Evolutionary conservation across 2,888 invertebrate genomes (phyloP), one percentile per base, ranked within the genome.

Genomic region (Coremacera marginata): DNA sequence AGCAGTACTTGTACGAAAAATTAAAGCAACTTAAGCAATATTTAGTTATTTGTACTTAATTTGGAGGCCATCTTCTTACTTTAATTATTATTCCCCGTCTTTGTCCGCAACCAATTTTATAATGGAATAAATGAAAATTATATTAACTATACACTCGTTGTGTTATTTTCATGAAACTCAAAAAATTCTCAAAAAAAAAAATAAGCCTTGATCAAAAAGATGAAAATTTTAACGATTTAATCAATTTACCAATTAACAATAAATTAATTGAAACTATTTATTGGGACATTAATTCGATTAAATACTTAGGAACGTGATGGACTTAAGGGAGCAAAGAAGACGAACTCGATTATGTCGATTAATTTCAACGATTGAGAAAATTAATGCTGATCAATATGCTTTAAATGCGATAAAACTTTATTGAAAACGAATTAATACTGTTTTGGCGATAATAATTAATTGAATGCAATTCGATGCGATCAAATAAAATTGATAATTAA

Each of bases 231-330:
- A 34, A 31, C 55, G 31, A 70, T 55, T 70, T 11, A 70, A 52
- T 70, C 55, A 52, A 70, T 55, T 55, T 34, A 27, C n/a, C 16
- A 70, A 55, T 70, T 31, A 55, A 55, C 34, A 5, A 55, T 70
- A 52, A 70, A 55, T 55, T 70, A 70, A 70, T 70, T 70, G 16
- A 31, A 70, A 52, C 19, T 55, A 4, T 22, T 70, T 70, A 25
- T 14, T 34, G 11, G 9, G 65, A 27, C 19, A 65, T 55, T 3
- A 55, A 55, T 55, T 5, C 55, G 55, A 8, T 55, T 5, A 22
- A n/a, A 8, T 22, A 55, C 22, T 55, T 3, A 55, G 8, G 2
- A 22, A 55, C 22, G 5, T 22, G 19, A 5, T 55, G 55, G 2
- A 55, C 22, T 55, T 22, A 22, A n/a, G 55, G 22, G 9, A 19